Conservation (phyloP, 2,113 vertebrate species). For the Xiphorhynchus elegans region DNA sequence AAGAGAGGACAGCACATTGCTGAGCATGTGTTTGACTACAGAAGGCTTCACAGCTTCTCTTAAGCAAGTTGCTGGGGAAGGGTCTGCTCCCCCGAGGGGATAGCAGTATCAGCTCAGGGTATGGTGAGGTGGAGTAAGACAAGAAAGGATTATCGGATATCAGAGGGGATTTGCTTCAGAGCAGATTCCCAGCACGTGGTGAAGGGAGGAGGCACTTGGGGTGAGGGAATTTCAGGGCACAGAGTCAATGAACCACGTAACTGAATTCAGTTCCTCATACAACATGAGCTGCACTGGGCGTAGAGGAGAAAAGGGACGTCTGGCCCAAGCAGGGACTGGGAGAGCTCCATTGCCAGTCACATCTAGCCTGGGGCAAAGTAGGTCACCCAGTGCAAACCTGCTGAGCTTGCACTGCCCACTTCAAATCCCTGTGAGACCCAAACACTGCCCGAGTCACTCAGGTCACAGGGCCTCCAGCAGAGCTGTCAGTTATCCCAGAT, state of each 20-base stretch:
- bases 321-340: not conserved
- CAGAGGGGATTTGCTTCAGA: constrained; percentile 45
- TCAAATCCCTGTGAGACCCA: not conserved
- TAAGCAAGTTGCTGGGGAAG: not conserved
- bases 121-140: not conserved
- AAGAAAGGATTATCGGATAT: constrained; percentile 21
- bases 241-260: constrained; percentile 38
- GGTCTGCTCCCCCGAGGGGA: not conserved
- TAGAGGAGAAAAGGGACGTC: not conserved
- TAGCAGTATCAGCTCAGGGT: not conserved
- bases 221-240: constrained; percentile 56
- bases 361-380: not conserved
- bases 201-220: constrained; percentile 1
- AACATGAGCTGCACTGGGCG: not conserved
- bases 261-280: constrained; percentile 47
- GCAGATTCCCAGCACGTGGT: constrained; percentile 46
- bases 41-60: not conserved
- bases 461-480: not conserved
- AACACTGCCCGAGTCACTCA: not conserved
- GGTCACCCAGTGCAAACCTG: not conserved
- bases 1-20: not conserved
- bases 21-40: not conserved
- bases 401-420: constrained; percentile 4
- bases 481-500: not conserved
- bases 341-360: not conserved